phyloP scores from a whole-genome alignment of 2,888 invertebrate species.

The Dione vanillae region DNA sequence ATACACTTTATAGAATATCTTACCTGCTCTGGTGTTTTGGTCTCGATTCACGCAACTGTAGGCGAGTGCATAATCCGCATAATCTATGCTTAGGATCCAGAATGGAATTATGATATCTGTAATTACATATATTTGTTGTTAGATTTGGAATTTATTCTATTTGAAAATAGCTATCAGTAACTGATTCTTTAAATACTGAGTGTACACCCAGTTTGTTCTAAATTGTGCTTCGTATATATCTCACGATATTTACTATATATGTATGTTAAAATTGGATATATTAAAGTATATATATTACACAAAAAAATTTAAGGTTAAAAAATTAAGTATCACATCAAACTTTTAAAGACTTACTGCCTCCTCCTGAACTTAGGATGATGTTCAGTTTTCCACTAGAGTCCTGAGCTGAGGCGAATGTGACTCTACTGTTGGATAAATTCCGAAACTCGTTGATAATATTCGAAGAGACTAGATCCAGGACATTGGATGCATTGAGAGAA shows the following conservation, averaged over 20 bases:
- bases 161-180: too few species aligned
- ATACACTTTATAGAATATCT: not conserved
- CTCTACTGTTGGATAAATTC: conserved; percentile 49
- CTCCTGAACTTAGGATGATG: conserved; percentile 48
- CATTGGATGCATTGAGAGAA: conserved; percentile 46
- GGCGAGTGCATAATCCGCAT: conserved; percentile 82
- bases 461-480: conserved; percentile 55
- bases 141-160: too few species aligned
- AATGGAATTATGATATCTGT: conserved; percentile 52
- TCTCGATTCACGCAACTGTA: conserved; percentile 83
- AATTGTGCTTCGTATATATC: too few species aligned
- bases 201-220: too few species aligned
- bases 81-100: conserved; percentile 77
- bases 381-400: conserved; percentile 59
- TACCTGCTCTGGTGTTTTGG: conserved; percentile 65
- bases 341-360: conserved; percentile 52
- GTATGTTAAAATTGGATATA: too few species aligned
- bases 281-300: too few species aligned
- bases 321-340: not conserved
- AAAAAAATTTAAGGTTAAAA: too few species aligned
- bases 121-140: too few species aligned
- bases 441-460: conserved; percentile 57
- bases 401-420: conserved; percentile 51
- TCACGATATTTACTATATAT: too few species aligned
- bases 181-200: too few species aligned